A percentile compares a stretch with the other conserved stretches of the same genome.
Conservation (phyloP, 2,888 invertebrate genomes). For the Acronicta leporina region DNA sequence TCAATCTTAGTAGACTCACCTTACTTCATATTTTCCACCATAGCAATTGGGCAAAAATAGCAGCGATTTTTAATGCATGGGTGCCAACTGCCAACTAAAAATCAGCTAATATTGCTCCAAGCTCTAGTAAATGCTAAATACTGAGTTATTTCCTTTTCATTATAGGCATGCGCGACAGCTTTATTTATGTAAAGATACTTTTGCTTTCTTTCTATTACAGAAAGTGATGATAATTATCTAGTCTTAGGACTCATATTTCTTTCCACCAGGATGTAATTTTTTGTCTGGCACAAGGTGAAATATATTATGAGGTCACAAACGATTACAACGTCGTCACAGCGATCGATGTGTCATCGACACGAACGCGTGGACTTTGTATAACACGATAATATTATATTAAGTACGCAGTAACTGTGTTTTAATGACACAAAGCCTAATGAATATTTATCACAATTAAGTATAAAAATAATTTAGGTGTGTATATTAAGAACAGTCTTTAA, state of each 20-base stretch:
- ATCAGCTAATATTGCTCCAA: no score
- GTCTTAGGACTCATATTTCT: background rate
- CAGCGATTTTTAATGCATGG: no score
- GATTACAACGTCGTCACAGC: conserved; percentile 20
- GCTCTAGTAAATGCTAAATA: no score
- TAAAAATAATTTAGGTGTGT: background rate
- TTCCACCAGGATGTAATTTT: conserved; percentile 23
- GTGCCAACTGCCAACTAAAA: no score
- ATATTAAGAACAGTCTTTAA: no score
- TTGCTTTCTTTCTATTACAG: background rate
- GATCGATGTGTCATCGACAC: conserved; percentile 48
- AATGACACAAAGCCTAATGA: conserved; percentile 20
- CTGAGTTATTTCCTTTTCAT: no score
- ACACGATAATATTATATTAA: conserved; percentile 38
- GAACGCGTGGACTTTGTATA: conserved; percentile 38
- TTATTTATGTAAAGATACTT: no score
- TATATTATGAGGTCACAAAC: conserved; percentile 26
- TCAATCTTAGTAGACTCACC: no score
- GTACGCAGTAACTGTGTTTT: conserved; percentile 31
- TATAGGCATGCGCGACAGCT: no score
- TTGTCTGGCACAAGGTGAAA: conserved; percentile 15
- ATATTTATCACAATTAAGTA: conserved; percentile 13
- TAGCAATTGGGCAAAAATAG: no score
- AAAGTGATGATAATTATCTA: background rate
- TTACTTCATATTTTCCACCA: no score